These are phyloP conservation scores for Eretmochelys imbricata DNA, from an alignment of 2,113 vertebrate genomes.

Conservation along the genomic window DNA sequence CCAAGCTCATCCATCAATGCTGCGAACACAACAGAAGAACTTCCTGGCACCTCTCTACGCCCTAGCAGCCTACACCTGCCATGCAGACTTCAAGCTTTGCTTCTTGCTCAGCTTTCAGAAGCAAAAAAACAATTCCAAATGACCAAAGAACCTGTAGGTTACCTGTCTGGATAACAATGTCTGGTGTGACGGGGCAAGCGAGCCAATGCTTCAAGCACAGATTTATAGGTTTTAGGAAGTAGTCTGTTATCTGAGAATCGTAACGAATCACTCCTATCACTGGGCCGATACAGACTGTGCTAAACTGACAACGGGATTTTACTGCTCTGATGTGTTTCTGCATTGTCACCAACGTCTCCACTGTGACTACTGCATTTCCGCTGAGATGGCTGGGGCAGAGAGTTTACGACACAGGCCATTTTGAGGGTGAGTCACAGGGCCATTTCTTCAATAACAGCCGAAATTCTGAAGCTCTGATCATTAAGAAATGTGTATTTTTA, in stretches of 20 bases:
- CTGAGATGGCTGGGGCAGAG: background rate
- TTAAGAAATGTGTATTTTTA: background rate
- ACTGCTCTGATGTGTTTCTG: background rate
- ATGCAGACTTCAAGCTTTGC: background rate
- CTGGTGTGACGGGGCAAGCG: background rate
- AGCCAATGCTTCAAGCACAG: background rate
- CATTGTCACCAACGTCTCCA: background rate
- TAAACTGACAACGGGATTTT: background rate
- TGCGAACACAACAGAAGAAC: background rate
- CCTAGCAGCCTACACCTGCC: background rate
- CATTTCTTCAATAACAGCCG: background rate
- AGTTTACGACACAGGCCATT: background rate
- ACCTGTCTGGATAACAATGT: background rate
- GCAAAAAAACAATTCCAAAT: background rate
- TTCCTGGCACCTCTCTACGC: background rate
- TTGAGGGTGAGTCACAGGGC: background rate
- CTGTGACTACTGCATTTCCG: background rate
- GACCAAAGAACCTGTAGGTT: fast-evolving
- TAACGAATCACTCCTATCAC: background rate
- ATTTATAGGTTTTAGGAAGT: background rate
- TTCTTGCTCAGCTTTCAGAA: background rate
- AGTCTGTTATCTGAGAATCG: background rate
- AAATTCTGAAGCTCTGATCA: background rate
- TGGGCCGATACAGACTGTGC: background rate
- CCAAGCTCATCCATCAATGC: background rate